phyloP scores from a whole-genome alignment of 2,797 vertebrate genomes.

The Tangara arthus region DNA sequence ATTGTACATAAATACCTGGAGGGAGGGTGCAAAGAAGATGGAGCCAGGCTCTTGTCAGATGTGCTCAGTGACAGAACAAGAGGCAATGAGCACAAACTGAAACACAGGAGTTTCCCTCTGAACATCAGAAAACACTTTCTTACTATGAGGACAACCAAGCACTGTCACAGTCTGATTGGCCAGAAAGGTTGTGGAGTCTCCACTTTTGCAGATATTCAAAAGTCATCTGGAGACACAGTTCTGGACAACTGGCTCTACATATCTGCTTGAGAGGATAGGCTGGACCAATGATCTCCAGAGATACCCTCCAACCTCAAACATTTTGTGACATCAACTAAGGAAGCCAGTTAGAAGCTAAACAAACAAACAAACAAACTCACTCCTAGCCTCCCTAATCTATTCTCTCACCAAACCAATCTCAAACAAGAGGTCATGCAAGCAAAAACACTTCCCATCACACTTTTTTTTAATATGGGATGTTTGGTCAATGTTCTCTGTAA shows the following conservation, averaged over 20 bases:
- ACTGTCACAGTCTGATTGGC: background rate
- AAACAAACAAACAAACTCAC: background rate
- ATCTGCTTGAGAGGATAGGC: background rate
- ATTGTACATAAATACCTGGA: background rate
- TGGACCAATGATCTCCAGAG: background rate
- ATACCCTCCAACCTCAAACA: background rate
- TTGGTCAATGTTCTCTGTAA: background rate
- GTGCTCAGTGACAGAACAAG: background rate
- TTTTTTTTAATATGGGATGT: background rate
- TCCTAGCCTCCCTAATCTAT: background rate
- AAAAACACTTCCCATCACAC: background rate
- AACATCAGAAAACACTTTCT: background rate
- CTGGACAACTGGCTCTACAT: background rate
- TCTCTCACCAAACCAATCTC: background rate
- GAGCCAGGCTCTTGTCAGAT: background rate
- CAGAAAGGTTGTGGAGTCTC: background rate
- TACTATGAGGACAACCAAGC: background rate
- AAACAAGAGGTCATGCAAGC: background rate
- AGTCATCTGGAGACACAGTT: background rate
- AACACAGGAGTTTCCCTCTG: background rate
- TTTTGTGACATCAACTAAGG: background rate
- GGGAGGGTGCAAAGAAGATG: background rate
- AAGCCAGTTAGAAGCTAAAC: background rate
- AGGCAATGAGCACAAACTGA: background rate
- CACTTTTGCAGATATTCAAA: background rate